Evolutionary conservation across 2,797 vertebrate genomes (phyloP), one percentile per base, ranked within the genome.

Genomic region (Sebastolobus altivelis): DNA sequence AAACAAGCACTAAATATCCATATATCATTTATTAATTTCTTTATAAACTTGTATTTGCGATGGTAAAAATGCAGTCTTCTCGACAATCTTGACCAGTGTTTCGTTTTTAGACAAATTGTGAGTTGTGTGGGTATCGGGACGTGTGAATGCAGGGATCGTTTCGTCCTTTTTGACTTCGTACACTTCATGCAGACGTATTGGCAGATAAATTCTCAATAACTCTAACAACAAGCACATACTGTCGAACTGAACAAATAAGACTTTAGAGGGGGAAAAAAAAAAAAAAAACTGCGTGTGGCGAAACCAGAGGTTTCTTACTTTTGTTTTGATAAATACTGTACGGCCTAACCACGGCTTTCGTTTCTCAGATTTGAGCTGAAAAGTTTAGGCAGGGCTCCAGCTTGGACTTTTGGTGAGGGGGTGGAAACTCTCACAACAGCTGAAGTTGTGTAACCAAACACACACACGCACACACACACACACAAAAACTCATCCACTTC

Each of bases 21-120:
- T 69, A 68, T 65, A 85, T 84, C 49, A 67, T 92, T 95, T 93
- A 92, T 95, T 95, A 9, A 82, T 86, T 86, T 80, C 49, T 83
- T 90, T 89, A 90, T 78, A 92, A 94, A 94, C 65, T 55, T 79
- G 67, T 78, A 67, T 76, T 83, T 75, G 65, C 29, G 55, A 89
- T 85, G 82, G 70, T 92, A 89, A 90, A 92, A 92, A 92, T 76
- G 71, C 72, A 70, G 67, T 83, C 79, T 35, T 78, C 52, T 52
- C 6, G 18, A 79, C 85, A 69, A 20, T 38, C 67, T 66, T 31
- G 37, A 67, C 52, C 82, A 82, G 80, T 75, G 81, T 83, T 82
- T 80, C 18, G n/a, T 49, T 75, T 87, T 79, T 43, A 60, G 68
- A 82, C 43, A 79, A 68, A 81, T 27, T 54, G 54, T 60, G 75